Evolutionary conservation across 2,113 vertebrate species (phyloP), one percentile per base, ranked within the genome.

Genomic region (Grammatotria lemairii): DNA sequence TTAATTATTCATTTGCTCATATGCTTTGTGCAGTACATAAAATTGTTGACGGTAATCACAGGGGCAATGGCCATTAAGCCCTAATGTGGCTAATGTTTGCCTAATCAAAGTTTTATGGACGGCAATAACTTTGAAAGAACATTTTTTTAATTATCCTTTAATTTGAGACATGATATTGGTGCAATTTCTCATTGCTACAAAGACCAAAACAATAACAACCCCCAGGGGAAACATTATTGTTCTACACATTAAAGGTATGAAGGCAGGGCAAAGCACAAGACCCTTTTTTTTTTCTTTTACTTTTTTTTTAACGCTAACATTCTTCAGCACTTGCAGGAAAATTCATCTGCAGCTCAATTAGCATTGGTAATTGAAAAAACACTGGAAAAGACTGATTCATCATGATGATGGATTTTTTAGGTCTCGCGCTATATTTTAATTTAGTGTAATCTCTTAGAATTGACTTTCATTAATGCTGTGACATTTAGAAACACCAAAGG

Each of bases 81-180:
- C 90, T 97, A 96, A 97, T 97, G 91, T 95, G 97, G 97, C 97
- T 97, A 98, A 98, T 98, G 97, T 98, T 97, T 96, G 97, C 97
- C 97, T 98, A 98, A 99, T 99, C 98, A 98, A 98, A 98, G 97
- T 98, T 99, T 99, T 98, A 99, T 99, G 97, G 97, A 97, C 96
- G 96, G 97, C 98, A 98, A 98, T 98, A 97, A 97, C 97, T 98
- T 97, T 97, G 95, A 98, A 98, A 98, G 97, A 98, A 98, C 97
- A 98, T 98, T 98, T 98, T 78, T 98, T 98, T 99, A 97, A 98
- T 99, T 98, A 99, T 97, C 96, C 97, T 97, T 98, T 98, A 97
- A 98, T 98, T 97, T 97, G 97, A 97, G 97, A 97, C 94, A 94
- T 94, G 96, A 97, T 97, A 97, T 97, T 97, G 97, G 94, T 96